Evolutionary conservation across 2,797 vertebrate genomes (phyloP).

Genomic region (Enteromius paludinosus): DNA sequence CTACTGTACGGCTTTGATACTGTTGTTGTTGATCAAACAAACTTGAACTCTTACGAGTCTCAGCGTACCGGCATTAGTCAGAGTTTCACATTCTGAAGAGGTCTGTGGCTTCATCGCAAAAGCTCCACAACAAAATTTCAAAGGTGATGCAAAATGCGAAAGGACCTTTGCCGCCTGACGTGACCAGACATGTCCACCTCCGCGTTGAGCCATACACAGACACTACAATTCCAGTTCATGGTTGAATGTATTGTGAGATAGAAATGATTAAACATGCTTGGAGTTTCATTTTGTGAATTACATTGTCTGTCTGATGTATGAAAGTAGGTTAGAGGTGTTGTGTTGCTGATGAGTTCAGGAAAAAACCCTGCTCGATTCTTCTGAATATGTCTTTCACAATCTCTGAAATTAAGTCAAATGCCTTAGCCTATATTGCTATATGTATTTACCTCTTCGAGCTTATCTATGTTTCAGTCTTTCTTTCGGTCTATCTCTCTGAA

Average conservation of each 20-base stretch:
- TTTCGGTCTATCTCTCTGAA: neutral
- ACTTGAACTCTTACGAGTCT: conserved; percentile 68
- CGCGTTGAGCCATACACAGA: conserved; percentile 34
- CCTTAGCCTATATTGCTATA: neutral
- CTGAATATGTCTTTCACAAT: conserved; percentile 22
- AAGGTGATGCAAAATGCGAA: conserved; percentile 67
- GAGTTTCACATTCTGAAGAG: conserved; percentile 76
- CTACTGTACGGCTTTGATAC: conserved; percentile 57
- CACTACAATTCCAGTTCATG: conserved; percentile 25
- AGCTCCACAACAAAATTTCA: conserved; percentile 70
- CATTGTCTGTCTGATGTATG: conserved; percentile 19
- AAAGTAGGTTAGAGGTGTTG: conserved; percentile 42
- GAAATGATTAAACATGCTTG: conserved; percentile 33
- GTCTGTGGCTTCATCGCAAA: conserved; percentile 75
- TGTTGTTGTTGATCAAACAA: conserved; percentile 69
- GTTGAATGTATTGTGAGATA: conserved; percentile 34
- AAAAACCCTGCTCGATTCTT: conserved; percentile 7
- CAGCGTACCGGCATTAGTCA: conserved; percentile 80
- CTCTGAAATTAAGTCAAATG: conserved; percentile 22
- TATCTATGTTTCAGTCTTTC: conserved; percentile 12
- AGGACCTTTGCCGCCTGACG: conserved; percentile 61
- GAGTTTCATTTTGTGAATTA: conserved; percentile 41
- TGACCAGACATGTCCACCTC: conserved; percentile 55
- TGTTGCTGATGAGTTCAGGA: neutral
- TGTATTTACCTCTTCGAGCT: neutral